Conservation (phyloP, 1,140 invertebrate species). For the Sycophaga agraensis region DNA sequence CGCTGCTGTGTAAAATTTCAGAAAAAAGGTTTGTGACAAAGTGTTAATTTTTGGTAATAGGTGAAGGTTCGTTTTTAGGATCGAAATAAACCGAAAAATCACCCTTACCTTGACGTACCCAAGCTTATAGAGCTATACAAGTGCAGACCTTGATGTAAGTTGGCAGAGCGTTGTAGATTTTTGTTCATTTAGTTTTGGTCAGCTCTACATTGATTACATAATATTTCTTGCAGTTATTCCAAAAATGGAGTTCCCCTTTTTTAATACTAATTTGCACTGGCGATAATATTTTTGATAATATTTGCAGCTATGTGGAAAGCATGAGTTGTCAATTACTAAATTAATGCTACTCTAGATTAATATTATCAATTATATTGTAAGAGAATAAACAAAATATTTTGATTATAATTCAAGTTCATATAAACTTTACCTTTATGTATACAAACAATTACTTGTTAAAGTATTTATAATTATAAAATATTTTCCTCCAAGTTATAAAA, state of each 20-base stretch:
- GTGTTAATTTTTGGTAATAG: constrained; percentile 1
- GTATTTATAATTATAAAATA: too few relatives aligned
- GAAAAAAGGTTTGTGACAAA: neutral
- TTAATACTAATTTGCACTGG: neutral
- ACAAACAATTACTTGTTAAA: too few relatives aligned
- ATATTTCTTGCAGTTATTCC: constrained; percentile 7
- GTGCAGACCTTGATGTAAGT: constrained; percentile 17
- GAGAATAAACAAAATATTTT: too few relatives aligned
- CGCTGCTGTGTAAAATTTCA: neutral
- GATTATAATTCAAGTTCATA: too few relatives aligned
- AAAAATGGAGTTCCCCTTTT: neutral
- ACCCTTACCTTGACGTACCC: constrained; percentile 30
- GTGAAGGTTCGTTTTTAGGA: constrained; percentile 1
- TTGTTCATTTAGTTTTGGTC: neutral
- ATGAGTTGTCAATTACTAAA: too few relatives aligned
- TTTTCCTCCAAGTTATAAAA: too few relatives aligned
- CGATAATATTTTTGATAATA: neutral
- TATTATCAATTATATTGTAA: too few relatives aligned
- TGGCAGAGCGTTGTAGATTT: constrained; percentile 13
- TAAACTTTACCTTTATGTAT: too few relatives aligned
- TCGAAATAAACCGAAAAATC: constrained; percentile 21
- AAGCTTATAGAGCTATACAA: constrained; percentile 24
- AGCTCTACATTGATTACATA: neutral
- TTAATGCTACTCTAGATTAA: too few relatives aligned
- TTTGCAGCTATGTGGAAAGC: too few relatives aligned